Conservation (phyloP, 2,888 invertebrate species). For the Smittia sp. region DNA sequence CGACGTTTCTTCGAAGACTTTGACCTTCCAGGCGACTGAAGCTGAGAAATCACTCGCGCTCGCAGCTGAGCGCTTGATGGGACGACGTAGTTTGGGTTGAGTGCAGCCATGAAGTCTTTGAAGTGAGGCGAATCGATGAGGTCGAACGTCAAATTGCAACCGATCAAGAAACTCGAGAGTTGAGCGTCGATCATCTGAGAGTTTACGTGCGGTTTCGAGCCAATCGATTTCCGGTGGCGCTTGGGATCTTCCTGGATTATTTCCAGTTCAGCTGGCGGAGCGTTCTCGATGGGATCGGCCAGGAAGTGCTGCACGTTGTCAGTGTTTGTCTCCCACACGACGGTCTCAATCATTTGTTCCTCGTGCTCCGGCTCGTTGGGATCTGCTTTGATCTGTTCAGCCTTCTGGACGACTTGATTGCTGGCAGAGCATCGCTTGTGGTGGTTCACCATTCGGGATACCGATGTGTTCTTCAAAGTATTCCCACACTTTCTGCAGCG, state of each 20-base stretch:
- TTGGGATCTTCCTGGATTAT: constrained; percentile 24
- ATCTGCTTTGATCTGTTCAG: background rate
- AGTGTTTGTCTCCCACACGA: background rate
- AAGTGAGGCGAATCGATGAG: constrained; percentile 20
- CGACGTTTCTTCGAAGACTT: background rate
- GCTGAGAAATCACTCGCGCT: background rate
- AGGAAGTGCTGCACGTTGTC: background rate
- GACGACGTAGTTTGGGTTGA: constrained; percentile 22
- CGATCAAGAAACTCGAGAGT: constrained; percentile 28
- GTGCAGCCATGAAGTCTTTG: constrained; percentile 12
- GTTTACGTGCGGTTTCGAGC: background rate
- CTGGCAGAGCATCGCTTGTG: background rate
- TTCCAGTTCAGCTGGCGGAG: background rate
- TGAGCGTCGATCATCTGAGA: background rate
- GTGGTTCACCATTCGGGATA: background rate
- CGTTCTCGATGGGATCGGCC: background rate
- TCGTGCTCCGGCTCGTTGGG: background rate
- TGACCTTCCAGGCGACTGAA: background rate
- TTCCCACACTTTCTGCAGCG: constrained; percentile 14
- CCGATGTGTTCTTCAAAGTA: constrained; percentile 12
- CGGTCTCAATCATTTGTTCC: background rate
- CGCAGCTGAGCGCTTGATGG: constrained; percentile 17
- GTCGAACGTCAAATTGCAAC: constrained; percentile 31
- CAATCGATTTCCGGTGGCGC: background rate
- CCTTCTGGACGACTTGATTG: background rate